phyloP scores from a whole-genome alignment of 2,888 invertebrate species.

The Diplazon laetatorius region DNA sequence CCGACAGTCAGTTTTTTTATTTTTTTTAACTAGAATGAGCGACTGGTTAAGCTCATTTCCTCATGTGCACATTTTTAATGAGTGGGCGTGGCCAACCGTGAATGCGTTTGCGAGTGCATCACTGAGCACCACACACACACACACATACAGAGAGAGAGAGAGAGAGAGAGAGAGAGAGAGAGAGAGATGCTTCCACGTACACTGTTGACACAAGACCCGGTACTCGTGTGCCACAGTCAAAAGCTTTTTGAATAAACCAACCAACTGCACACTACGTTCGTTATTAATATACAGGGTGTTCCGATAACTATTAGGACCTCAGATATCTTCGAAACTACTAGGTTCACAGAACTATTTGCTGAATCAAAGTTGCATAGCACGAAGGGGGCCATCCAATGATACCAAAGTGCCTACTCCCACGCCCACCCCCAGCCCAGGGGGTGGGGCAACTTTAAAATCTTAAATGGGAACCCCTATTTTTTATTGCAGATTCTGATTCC shows the following conservation, averaged over 20 bases:
- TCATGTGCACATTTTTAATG: slow-evolving; percentile 66
- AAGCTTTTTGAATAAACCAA: slow-evolving; percentile 47
- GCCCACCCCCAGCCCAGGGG: too few relatives aligned
- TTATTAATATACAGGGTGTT: slow-evolving; percentile 44
- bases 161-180: too few relatives aligned
- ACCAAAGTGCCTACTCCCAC: too few relatives aligned
- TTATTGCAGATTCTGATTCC: too few relatives aligned
- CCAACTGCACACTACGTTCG: slow-evolving; percentile 16
- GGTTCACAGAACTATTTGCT: too few relatives aligned
- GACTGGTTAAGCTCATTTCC: slow-evolving; percentile 60
- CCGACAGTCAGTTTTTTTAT: slow-evolving; percentile 33
- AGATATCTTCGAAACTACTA: too few relatives aligned
- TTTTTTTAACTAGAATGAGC: slow-evolving; percentile 38
- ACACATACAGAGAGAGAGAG: neutral
- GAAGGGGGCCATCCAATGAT: too few relatives aligned
- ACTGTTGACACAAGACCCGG: slow-evolving; percentile 17
- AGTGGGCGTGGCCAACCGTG: slow-evolving; percentile 64
- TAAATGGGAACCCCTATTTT: too few relatives aligned
- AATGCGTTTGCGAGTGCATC: slow-evolving; percentile 46
- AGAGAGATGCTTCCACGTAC: neutral
- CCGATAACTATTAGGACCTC: too few relatives aligned
- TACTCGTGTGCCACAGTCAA: slow-evolving; percentile 42
- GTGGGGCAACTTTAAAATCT: too few relatives aligned
- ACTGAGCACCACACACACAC: slow-evolving; percentile 35
- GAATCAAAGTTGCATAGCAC: too few relatives aligned